A percentile compares a stretch with the other conserved stretches of the same genome.
These are phyloP conservation scores for Cyaniris semiargus DNA, from an alignment of 2,888 invertebrate species.

Conservation along the genomic window DNA sequence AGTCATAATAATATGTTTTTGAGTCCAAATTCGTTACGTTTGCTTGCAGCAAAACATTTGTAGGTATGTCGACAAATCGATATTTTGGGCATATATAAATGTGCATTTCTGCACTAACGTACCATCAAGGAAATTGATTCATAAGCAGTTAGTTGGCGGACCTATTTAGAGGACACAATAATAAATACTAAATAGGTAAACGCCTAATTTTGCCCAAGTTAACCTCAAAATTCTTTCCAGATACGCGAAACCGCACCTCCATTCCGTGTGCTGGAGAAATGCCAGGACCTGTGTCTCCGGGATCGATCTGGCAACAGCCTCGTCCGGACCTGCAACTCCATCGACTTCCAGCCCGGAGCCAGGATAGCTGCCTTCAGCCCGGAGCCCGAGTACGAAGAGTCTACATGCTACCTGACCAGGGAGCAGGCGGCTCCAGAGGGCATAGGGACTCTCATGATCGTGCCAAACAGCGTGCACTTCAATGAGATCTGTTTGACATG, in stretches of 20 bases:
- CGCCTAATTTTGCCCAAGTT: no score
- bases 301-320: conserved; percentile 91
- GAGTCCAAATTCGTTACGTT: no score
- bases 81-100: no score
- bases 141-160: no score
- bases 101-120: no score
- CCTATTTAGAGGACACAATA: no score
- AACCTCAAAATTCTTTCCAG: no score
- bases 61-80: no score
- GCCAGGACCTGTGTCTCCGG: conserved; percentile 91
- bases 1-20: no score
- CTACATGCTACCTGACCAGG: conserved; percentile 90
- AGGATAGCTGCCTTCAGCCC: conserved; percentile 91
- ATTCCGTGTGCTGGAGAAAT: conserved; percentile 92
- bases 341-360: conserved; percentile 94
- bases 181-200: no score
- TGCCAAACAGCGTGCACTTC: conserved; percentile 94
- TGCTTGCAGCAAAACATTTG: no score
- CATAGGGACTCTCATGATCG: conserved; percentile 92
- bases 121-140: no score
- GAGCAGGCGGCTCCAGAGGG: conserved; percentile 94
- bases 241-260: conserved; percentile 91
- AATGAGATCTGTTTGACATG: conserved; percentile 93
- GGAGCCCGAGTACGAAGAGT: conserved; percentile 92
- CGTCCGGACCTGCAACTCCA: conserved; percentile 91